Evolutionary conservation across 2,797 vertebrate genomes (phyloP).

Genomic region (Enteromius argenteus): DNA sequence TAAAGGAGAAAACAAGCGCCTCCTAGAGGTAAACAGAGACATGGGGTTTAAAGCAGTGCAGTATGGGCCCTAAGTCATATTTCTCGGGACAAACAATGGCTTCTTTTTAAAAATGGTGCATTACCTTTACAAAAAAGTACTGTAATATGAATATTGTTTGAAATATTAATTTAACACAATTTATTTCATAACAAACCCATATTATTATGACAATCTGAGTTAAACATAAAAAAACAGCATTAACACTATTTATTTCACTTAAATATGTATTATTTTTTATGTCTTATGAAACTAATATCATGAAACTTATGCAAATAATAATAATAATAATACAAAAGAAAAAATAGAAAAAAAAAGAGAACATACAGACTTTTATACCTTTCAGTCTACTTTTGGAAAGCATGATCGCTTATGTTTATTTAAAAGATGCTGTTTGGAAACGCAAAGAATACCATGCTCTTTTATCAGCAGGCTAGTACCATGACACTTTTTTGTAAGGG

Average conservation of each 20-base stretch:
- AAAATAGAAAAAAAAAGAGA: neutral
- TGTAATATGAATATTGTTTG: neutral
- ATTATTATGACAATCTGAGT: neutral
- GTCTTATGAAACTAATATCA: neutral
- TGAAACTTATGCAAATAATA: no score
- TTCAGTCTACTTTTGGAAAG: neutral
- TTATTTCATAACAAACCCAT: neutral
- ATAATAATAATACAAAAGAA: no score
- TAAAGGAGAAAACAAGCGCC: slow-evolving; percentile 85
- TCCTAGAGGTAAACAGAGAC: slow-evolving; percentile 84
- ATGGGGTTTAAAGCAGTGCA: slow-evolving; percentile 71
- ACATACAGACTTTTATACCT: neutral
- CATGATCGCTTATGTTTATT: no score
- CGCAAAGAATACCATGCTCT: neutral
- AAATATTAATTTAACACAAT: neutral
- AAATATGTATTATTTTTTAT: neutral
- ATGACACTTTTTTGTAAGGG: slow-evolving; percentile 38
- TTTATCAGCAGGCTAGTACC: neutral
- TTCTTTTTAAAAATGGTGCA: neutral
- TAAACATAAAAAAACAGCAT: neutral
- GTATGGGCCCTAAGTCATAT: slow-evolving; percentile 23
- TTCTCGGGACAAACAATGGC: slow-evolving; percentile 17
- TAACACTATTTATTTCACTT: neutral
- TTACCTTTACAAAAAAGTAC: slow-evolving; percentile 33
- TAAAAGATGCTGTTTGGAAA: neutral